phyloP scores from a whole-genome alignment of 2,113 vertebrate genomes.

The Cromileptes altivelis region DNA sequence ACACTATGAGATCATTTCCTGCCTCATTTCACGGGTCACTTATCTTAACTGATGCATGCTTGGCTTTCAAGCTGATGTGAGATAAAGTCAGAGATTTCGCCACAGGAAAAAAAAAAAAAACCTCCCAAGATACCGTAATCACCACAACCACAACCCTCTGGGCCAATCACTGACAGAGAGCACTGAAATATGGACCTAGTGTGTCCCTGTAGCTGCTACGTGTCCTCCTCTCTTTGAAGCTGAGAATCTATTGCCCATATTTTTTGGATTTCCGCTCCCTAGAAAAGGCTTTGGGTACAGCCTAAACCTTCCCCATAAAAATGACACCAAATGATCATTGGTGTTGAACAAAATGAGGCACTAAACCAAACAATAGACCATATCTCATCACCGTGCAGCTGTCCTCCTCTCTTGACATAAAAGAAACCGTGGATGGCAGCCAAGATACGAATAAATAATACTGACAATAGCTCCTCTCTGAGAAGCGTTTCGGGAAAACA shows the following conservation, averaged over 20 bases:
- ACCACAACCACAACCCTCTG: constrained; percentile 1
- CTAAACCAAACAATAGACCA: constrained; percentile 59
- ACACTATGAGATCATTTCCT: constrained; percentile 71
- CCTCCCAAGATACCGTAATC: constrained; percentile 50
- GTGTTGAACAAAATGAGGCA: constrained; percentile 62
- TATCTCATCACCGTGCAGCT: constrained; percentile 54
- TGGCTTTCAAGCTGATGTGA: constrained; percentile 41
- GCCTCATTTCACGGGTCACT: constrained; percentile 67
- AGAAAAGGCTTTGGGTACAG: constrained; percentile 31
- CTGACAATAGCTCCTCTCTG: constrained; percentile 50
- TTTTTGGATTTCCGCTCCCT: constrained; percentile 20
- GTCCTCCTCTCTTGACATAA: constrained; percentile 56
- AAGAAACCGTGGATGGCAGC: constrained; percentile 50
- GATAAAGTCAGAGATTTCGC: constrained; percentile 58
- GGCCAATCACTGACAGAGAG: constrained; percentile 10
- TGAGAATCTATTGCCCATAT: constrained; percentile 23
- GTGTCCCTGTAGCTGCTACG: constrained; percentile 14
- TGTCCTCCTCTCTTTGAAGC: constrained; percentile 28
- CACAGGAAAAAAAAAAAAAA: background rate
- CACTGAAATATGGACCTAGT: constrained; percentile 33
- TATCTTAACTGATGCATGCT: constrained; percentile 46
- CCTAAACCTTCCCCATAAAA: constrained; percentile 33
- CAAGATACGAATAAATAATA: constrained; percentile 60
- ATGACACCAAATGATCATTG: constrained; percentile 42
- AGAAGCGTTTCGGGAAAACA: constrained; percentile 62